Base-by-base conservation (phyloP, 2,888 invertebrate genomes). In the Germaria angustata region DNA sequence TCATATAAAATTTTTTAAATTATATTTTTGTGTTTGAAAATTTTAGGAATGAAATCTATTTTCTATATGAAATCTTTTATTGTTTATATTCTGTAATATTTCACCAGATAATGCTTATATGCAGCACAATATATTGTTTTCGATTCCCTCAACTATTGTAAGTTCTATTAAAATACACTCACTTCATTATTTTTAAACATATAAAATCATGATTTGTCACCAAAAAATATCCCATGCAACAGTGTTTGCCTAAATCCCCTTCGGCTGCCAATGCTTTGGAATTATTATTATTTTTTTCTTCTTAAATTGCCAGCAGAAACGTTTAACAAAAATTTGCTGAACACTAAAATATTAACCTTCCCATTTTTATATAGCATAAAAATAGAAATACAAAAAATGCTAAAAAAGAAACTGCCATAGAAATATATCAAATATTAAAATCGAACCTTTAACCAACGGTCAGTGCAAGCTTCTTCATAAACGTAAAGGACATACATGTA, bases 141-240 rank as follows among this genome's bases (percentile, higher is more conserved):
- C 73, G 76, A 76, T 76, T 79, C 75, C 79, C 79, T 51, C 51
- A 55, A 76, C 65, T 76, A 65, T 46, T 59, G 59, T 66, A 71
- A 75, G 53, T 71, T 75, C 73, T 78, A 81, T 69, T 69, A 55
- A 68, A 77, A 75, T 51, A 78, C 49, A 28, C 51, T 46, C 55
- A 53, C 55, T 66, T 34, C 53, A 79, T 76, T 82, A 76, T 76
- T 65, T 76, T 59, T 53, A 32, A 79, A 76, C 79, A 65, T 79
- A 32, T 66, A 46, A 71, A 71, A 34, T 53, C 66, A 71, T 79
- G 75, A 72, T 82, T 79, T 76, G 75, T 71, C 66, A n/a, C n/a
- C n/a, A 41, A 41, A 72, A 79, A 71, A 34, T 41, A 13, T 41
- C 36, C 17, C 39, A 51, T 46, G 11, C 55, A 57, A 24, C 4